phyloP scores from a whole-genome alignment of 2,888 invertebrate species.

The Chloromyia formosa region DNA sequence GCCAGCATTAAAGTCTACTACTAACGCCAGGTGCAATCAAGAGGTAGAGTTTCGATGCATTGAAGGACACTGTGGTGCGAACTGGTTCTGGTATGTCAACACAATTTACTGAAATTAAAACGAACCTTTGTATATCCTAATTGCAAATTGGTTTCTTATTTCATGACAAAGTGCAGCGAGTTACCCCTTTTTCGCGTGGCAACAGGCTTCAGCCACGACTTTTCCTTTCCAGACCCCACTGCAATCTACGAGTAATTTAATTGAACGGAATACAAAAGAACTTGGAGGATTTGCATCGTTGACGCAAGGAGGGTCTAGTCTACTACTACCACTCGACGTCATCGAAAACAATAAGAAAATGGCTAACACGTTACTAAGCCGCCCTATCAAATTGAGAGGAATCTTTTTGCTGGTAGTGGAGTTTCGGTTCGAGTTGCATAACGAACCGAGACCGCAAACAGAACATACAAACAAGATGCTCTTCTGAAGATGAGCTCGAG shows the following conservation, averaged over 20 bases:
- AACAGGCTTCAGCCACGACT: no score
- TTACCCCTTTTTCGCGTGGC: no score
- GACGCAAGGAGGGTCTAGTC: neutral
- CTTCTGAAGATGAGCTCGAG: neutral
- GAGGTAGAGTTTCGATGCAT: neutral
- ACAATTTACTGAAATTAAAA: no score
- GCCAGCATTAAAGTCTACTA: neutral
- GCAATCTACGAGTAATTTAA: neutral
- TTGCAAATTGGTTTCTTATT: no score
- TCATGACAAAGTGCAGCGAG: no score
- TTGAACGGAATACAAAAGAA: neutral
- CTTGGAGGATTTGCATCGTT: neutral
- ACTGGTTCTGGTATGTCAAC: no score
- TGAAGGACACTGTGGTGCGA: no score
- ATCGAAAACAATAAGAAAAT: neutral
- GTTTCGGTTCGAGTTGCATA: conserved; percentile 1
- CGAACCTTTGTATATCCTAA: no score
- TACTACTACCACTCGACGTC: neutral
- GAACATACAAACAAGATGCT: neutral
- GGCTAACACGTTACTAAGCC: neutral
- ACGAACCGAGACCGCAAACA: neutral
- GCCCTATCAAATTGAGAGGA: neutral
- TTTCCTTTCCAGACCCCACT: no score
- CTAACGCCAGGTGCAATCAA: neutral
- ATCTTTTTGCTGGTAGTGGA: neutral